These are phyloP conservation scores for Cristatella mucedo DNA, from an alignment of 2,888 invertebrate genomes.

Conservation along the genomic window DNA sequence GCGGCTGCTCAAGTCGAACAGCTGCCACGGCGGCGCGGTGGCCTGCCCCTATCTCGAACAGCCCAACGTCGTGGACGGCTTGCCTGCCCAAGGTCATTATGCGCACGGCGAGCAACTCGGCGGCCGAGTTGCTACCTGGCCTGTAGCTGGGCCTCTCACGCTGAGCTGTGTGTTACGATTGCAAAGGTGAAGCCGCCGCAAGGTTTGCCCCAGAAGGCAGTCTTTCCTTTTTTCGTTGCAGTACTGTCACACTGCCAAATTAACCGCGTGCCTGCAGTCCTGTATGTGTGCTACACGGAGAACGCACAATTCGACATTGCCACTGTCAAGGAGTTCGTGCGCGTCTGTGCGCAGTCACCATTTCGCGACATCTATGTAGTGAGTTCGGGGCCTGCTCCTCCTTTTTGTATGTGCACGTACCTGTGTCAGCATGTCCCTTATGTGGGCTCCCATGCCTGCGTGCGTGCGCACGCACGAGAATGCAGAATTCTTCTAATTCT, in stretches of 20 bases:
- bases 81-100: constrained; percentile 28
- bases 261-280: constrained; percentile 17
- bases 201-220: too few relatives aligned
- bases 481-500: too few relatives aligned
- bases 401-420: too few relatives aligned
- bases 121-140: too few relatives aligned
- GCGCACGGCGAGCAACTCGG: too few relatives aligned
- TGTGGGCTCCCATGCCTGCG: too few relatives aligned
- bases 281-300: constrained; percentile 27
- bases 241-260: constrained; percentile 27
- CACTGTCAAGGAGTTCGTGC: constrained; percentile 21
- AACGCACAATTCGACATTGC: constrained; percentile 20
- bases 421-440: too few relatives aligned
- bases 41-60: constrained; percentile 27
- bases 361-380: constrained; percentile 19
- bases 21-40: constrained; percentile 18
- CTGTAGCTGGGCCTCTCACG: too few relatives aligned
- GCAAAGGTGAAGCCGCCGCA: too few relatives aligned
- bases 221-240: constrained; percentile 15
- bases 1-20: constrained; percentile 20
- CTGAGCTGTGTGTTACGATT: too few relatives aligned
- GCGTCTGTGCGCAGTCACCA: constrained; percentile 19
- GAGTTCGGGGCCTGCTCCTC: too few relatives aligned
- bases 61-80: constrained; percentile 26
- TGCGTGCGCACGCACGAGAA: too few relatives aligned